phyloP scores from a whole-genome alignment of 2,888 invertebrate genomes.

The Drosophila quinaria region DNA sequence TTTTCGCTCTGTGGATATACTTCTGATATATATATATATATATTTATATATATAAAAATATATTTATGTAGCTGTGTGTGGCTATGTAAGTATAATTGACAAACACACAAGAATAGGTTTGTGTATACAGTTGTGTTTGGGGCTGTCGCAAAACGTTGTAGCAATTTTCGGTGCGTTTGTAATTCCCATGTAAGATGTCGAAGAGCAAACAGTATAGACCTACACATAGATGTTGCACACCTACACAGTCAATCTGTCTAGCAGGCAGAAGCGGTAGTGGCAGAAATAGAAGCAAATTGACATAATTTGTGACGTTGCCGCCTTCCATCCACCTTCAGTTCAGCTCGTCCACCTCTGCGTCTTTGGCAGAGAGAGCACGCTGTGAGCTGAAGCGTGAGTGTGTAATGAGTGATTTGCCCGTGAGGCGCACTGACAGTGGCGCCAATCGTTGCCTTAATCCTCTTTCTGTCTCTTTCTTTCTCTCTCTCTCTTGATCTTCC shows the following conservation, averaged over 20 bases:
- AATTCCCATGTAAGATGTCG: conserved; percentile 81
- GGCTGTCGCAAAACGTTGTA: conserved; percentile 70
- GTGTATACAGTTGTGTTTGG: conserved; percentile 29
- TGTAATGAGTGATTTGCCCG: conserved; percentile 81
- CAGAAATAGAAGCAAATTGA: conserved; percentile 66
- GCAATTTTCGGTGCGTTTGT: conserved; percentile 78
- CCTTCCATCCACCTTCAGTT: conserved; percentile 15
- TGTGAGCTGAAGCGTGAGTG: conserved; percentile 72
- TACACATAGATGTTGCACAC: background rate
- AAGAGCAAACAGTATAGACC: conserved; percentile 33
- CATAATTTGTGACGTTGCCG: conserved; percentile 75
- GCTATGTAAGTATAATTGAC: conserved; percentile 11
- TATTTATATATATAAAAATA: background rate
- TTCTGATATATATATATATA: conserved; percentile 17
- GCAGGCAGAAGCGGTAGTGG: conserved; percentile 15
- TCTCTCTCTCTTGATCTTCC: background rate
- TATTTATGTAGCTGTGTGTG: conserved; percentile 22
- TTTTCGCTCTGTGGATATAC: too few relatives aligned
- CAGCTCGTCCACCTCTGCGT: background rate
- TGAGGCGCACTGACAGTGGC: conserved; percentile 54
- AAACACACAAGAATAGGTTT: conserved; percentile 10
- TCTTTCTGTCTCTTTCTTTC: background rate
- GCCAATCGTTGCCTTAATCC: conserved; percentile 42
- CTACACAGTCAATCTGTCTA: conserved; percentile 20
- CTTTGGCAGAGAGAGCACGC: conserved; percentile 20